phyloP scores from a whole-genome alignment of 2,797 vertebrate genomes.

The Ispidina lecontei region DNA sequence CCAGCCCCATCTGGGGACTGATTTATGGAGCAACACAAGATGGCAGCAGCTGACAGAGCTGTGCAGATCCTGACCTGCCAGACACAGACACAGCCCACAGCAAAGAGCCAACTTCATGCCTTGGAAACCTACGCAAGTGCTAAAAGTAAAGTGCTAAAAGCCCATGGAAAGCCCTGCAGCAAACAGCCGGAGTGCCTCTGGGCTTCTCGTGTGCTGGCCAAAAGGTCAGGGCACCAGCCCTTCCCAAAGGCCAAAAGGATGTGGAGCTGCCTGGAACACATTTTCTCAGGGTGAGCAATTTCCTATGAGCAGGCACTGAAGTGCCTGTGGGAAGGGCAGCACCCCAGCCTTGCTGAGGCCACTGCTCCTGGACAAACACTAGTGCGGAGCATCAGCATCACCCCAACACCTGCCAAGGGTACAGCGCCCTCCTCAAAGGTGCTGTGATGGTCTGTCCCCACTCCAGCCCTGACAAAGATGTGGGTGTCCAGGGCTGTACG shows the following conservation, averaged over 20 bases:
- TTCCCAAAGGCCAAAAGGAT: constrained; percentile 45
- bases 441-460: not conserved
- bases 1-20: not conserved
- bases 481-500: not conserved
- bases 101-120: not conserved
- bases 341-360: not conserved
- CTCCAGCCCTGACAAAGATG: not conserved
- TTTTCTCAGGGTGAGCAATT: constrained; percentile 69
- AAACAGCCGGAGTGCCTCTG: not conserved
- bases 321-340: not conserved
- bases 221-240: constrained; percentile 44
- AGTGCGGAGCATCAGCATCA: not conserved
- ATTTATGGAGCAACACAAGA: constrained; percentile 1
- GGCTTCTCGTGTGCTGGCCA: not conserved
- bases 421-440: not conserved
- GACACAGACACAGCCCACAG: not conserved
- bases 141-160: not conserved
- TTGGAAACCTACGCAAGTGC: not conserved
- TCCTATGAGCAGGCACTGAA: constrained; percentile 22
- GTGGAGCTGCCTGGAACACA: constrained; percentile 40
- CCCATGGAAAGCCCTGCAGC: fast-evolving
- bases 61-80: not conserved
- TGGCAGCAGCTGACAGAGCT: constrained; percentile 57
- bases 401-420: not conserved
- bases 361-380: not conserved